A percentile compares a stretch with the other conserved stretches of the same genome.
phyloP scores from a whole-genome alignment of 2,888 invertebrate species.

The Spilosoma lubricipeda region DNA sequence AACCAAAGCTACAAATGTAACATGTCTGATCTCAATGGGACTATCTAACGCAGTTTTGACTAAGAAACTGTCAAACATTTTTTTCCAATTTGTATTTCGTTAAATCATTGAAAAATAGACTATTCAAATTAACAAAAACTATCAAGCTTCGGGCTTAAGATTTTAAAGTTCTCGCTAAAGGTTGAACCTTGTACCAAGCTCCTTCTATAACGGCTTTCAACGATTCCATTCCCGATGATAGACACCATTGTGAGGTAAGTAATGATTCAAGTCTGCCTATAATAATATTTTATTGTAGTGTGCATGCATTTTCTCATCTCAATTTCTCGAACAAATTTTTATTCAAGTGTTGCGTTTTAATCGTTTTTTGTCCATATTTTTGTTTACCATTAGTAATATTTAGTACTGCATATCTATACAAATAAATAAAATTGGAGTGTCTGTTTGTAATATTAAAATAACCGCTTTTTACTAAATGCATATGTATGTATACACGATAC shows the following conservation, averaged over 20 bases:
- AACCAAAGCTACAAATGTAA: not conserved
- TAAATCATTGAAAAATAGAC: not conserved
- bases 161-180: slow-evolving; percentile 39
- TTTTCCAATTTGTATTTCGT: too few species aligned
- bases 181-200: slow-evolving; percentile 44
- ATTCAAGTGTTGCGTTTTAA: slow-evolving; percentile 30
- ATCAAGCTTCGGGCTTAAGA: not conserved
- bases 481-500: too few species aligned
- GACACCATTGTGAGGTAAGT: slow-evolving; percentile 72
- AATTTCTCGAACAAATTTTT: slow-evolving; percentile 48
- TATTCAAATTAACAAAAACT: not conserved
- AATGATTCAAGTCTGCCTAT: slow-evolving; percentile 58
- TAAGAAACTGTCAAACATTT: not conserved
- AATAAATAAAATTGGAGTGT: too few species aligned
- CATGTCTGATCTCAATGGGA: not conserved
- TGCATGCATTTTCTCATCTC: slow-evolving; percentile 52
- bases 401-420: not conserved
- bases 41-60: not conserved
- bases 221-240: slow-evolving; percentile 72
- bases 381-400: not conserved
- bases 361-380: slow-evolving; percentile 23
- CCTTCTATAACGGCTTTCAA: slow-evolving; percentile 68
- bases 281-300: slow-evolving; percentile 52
- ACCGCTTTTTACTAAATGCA: too few species aligned
- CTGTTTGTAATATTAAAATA: too few species aligned